Evolutionary conservation across 1,140 invertebrate genomes (phyloP).

Genomic region (Bombyx mandarina): DNA sequence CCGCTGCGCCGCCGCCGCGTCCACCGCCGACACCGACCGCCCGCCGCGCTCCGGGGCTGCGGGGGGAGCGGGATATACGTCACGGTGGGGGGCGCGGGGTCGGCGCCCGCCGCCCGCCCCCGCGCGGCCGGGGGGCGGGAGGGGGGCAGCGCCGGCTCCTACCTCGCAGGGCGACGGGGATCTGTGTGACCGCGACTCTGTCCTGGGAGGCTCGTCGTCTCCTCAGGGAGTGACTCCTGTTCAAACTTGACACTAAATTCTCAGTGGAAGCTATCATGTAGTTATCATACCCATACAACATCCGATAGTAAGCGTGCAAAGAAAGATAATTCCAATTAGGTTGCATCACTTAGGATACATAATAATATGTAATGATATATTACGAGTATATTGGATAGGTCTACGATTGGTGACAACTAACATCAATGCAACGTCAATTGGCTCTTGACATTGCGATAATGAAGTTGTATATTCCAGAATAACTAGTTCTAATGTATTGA

Average conservation of each 20-base stretch:
- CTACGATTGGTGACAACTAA: too few relatives aligned
- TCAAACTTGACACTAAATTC: constrained; percentile 46
- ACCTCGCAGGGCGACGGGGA: constrained; percentile 67
- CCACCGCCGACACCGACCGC: constrained; percentile 93
- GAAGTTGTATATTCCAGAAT: too few relatives aligned
- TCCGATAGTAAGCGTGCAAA: neutral
- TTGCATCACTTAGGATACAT: too few relatives aligned
- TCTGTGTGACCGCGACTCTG: constrained; percentile 57
- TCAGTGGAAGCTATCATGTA: constrained; percentile 47
- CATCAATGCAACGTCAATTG: too few relatives aligned
- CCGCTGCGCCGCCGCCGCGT: constrained; percentile 89
- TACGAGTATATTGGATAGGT: too few relatives aligned
- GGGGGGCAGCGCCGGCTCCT: neutral
- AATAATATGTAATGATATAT: too few relatives aligned
- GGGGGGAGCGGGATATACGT: constrained; percentile 8
- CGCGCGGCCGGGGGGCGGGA: constrained; percentile 6
- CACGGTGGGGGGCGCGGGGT: neutral
- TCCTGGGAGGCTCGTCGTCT: constrained; percentile 60
- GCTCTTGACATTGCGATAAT: too few relatives aligned
- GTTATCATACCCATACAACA: constrained; percentile 1
- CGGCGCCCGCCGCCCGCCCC: constrained; percentile 19
- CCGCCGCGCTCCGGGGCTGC: constrained; percentile 23
- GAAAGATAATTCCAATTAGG: too few relatives aligned
- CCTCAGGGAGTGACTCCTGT: constrained; percentile 49
- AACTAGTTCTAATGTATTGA: too few relatives aligned